A percentile compares a stretch with the other conserved stretches of the same genome.
These are phyloP conservation scores for Ectobius pallidus DNA, from an alignment of 2,888 invertebrate genomes.

Conservation along the genomic window DNA sequence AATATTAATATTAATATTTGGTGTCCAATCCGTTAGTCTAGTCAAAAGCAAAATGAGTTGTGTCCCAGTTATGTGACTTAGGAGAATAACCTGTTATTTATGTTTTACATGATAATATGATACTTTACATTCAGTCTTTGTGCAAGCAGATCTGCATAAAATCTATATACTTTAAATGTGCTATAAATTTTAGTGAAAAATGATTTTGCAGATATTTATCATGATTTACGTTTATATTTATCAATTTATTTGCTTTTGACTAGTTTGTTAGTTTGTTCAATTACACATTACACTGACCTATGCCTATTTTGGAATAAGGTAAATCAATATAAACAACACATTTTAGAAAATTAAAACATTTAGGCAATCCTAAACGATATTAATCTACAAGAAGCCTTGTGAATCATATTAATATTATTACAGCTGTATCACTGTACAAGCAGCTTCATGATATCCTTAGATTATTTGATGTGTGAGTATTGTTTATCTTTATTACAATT, in stretches of 20 bases:
- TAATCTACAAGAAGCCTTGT: too few species aligned
- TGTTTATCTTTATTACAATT: too few species aligned
- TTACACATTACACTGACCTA: background rate
- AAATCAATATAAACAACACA: too few species aligned
- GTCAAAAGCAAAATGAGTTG: background rate
- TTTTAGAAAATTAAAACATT: too few species aligned
- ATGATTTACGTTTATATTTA: background rate
- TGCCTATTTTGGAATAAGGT: background rate
- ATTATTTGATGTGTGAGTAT: too few species aligned
- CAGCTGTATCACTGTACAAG: too few species aligned
- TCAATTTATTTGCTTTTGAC: slow-evolving; percentile 2
- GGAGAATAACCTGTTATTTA: background rate
- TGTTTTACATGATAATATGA: background rate
- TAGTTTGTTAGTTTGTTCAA: background rate
- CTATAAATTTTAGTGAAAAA: background rate
- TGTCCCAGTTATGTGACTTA: background rate
- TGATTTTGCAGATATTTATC: background rate
- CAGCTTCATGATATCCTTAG: too few species aligned
- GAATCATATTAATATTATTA: too few species aligned
- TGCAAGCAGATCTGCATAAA: background rate
- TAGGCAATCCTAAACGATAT: too few species aligned
- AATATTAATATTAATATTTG: background rate
- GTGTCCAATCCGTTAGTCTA: background rate
- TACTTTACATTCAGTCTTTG: background rate
- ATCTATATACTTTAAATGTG: background rate